These are phyloP conservation scores for Hofmannophila pseudospretella DNA, from an alignment of 2,888 invertebrate species.

Conservation along the genomic window DNA sequence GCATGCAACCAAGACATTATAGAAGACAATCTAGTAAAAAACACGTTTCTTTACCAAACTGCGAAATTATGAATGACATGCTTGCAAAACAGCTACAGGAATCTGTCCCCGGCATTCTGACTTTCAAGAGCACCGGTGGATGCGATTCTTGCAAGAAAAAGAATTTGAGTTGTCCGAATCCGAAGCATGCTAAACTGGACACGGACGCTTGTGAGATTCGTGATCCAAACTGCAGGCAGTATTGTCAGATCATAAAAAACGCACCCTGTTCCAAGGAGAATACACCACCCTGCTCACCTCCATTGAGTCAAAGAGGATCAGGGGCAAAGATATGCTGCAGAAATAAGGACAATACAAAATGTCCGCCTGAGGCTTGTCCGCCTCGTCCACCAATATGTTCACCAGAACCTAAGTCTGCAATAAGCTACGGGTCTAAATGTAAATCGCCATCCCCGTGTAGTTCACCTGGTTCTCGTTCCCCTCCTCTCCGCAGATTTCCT, in stretches of 20 bases:
- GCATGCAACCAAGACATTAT: conserved; percentile 4
- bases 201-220: conserved; percentile 24
- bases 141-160: conserved; percentile 26
- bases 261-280: background rate
- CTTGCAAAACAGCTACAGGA: conserved; percentile 16
- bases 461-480: background rate
- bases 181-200: conserved; percentile 26
- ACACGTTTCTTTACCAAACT: conserved; percentile 37
- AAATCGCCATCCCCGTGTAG: background rate
- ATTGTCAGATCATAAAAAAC: conserved; percentile 20
- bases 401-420: background rate
- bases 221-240: conserved; percentile 23
- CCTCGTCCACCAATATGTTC: background rate
- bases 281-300: conserved; percentile 14
- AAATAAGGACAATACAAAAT: background rate
- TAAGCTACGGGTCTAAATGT: background rate
- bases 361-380: background rate
- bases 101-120: conserved; percentile 27
- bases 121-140: conserved; percentile 23
- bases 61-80: conserved; percentile 22
- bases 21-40: conserved; percentile 26
- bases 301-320: background rate
- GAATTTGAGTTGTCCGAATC: conserved; percentile 18
- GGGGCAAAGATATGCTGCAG: background rate
- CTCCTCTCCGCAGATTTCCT: background rate